Evolutionary conservation across 2,113 vertebrate species (phyloP), one percentile per base, ranked within the genome.

Genomic region (Macrotis lagotis): DNA sequence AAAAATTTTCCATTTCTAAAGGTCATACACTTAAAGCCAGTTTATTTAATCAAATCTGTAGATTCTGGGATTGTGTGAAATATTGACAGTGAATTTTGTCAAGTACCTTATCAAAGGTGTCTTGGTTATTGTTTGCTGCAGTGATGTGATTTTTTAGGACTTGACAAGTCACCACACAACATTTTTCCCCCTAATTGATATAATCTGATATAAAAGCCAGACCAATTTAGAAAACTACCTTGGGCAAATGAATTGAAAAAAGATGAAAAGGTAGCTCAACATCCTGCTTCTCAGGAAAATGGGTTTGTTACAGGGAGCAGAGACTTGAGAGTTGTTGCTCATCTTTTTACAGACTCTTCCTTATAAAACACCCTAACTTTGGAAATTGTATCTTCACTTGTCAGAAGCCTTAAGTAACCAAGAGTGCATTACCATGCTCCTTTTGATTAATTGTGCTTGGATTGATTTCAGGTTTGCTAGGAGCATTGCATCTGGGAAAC

Each of bases 381-480:
- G 89, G 53, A 96, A 97, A 92, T 19, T 93, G 16, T 92, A 89
- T 91, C 91, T 92, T 96, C 53, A 92, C 94, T 94, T 96, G 48
- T 94, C 66, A 94, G 89, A 96, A 94, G 92, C 10, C 26, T 96
- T 96, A 92, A 95, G 88, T 92, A 88, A n/a, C 9, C 48, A 90
- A 94, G 37, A 51, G 37, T 90, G 50, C 37, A 16, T 95, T 91
- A 74, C 95, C 89, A 91, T 94, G 52, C 25, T 48, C 48, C 92
- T 26, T 22, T 89, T 96, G 95, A 96, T 94, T 94, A 92, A 95
- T 95, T 93, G 59, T 3, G 44, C 51, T 94, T 96, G 94, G 90
- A 53, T 90, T 47, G 48, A 91, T 66, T 96, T 97, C 89, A 95
- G 25, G 52, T 96, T 51, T 90, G 91, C 96, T 94, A 28, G 26